Evolutionary conservation across 1,140 invertebrate genomes (phyloP).

Genomic region (Paramacrobiotus metropolitanus): DNA sequence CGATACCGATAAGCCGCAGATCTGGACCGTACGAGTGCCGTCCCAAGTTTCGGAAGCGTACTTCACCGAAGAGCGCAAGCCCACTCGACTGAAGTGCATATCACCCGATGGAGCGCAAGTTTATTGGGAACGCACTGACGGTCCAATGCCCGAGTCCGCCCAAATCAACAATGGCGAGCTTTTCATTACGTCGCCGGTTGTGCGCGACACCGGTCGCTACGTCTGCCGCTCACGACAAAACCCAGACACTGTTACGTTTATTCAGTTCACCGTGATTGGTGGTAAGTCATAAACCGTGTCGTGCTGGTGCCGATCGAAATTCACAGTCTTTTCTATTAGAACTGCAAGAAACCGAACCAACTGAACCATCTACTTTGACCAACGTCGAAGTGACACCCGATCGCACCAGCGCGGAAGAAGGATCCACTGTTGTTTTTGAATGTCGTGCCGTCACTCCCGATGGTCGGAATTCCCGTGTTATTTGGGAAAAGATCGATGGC

Average conservation of each 20-base stretch:
- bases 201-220: background rate
- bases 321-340: background rate
- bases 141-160: slow-evolving; percentile 34
- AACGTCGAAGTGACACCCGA: background rate
- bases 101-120: slow-evolving; percentile 40
- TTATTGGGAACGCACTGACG: slow-evolving; percentile 43
- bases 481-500: background rate
- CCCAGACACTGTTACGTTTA: background rate
- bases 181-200: background rate
- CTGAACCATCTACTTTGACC: too few relatives aligned
- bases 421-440: background rate
- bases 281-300: slow-evolving; percentile 62
- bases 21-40: slow-evolving; percentile 20
- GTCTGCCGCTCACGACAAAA: background rate
- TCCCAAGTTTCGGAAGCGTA: slow-evolving; percentile 61
- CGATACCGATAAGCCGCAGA: too few relatives aligned
- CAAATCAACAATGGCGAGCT: background rate
- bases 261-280: slow-evolving; percentile 37
- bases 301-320: slow-evolving; percentile 28
- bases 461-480: background rate
- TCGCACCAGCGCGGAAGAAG: background rate
- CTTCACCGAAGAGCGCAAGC: slow-evolving; percentile 56
- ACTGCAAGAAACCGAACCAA: too few relatives aligned
- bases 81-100: background rate
- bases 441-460: background rate